Evolutionary conservation across 2,888 invertebrate species (phyloP), one percentile per base, ranked within the genome.

Genomic region (Apamea epomidion): DNA sequence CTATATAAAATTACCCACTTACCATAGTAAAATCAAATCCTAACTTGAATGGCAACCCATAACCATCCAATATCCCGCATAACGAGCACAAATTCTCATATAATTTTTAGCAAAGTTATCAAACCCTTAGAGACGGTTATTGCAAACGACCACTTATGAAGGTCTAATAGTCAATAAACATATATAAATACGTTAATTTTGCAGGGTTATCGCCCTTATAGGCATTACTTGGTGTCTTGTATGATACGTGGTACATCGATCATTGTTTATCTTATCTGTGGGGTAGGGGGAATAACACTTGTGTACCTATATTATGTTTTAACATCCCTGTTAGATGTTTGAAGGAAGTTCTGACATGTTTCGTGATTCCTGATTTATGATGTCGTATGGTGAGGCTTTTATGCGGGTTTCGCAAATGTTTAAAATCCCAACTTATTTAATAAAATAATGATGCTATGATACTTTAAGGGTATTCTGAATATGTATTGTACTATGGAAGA

Each of bases 211-310:
- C 67, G 64, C 37, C 76, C 51, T 16, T 76, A 76, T 70, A 37
- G 71, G 16, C 77, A 70, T 81, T 85, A 79, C 70, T 77, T 69
- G 76, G 45, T 64, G 67, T 62, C 86, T 68, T 74, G 62, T 42
- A 69, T 62, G 64, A 62, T 45, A 71, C 60, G 67, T 42, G 69
- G 58, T 73, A 73, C 73, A 86, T 86, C 76, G 62, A 85, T 87
- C 79, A 87, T 67, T 76, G 76, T 84, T 74, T 87, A 85, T 87
- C 85, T 81, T 84, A 84, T 87, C 86, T 76, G 14, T 42, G 32
- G 64, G 73, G 69, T 78, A 65, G 51, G 65, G 58, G 60, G 78
- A n/a, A 74, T 83, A 51, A 62, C 74, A 79, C 64, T 80, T 62
- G 71, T 73, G 64, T 67, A 81, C 51, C 12, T 64, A 21, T 29